Conservation (phyloP, 2,113 vertebrate species). For the Hyperoodon ampullatus region DNA sequence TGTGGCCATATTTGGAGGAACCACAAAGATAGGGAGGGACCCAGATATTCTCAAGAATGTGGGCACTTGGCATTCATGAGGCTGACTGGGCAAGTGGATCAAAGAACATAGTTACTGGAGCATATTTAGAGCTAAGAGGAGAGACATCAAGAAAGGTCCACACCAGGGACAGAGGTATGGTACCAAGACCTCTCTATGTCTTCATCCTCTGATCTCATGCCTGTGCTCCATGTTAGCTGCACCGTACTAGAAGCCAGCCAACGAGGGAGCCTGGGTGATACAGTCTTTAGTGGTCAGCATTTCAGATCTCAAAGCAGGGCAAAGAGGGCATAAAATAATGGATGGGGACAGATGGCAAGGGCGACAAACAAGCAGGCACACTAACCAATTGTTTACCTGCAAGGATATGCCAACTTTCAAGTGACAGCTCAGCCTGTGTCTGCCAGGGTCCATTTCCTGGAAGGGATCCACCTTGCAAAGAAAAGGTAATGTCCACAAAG, state of each 20-base stretch:
- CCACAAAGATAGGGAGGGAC: not conserved
- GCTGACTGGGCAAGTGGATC: not conserved
- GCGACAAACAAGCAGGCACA: not conserved
- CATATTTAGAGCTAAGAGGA: not conserved
- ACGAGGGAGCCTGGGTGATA: not conserved
- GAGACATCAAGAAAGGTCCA: not conserved
- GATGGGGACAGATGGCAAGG: fast-evolving
- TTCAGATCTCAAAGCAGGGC: not conserved
- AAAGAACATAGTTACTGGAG: not conserved
- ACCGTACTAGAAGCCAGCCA: not conserved
- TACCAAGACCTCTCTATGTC: not conserved
- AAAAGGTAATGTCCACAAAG: not conserved
- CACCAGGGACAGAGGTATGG: not conserved
- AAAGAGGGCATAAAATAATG: not conserved
- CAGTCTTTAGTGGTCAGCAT: not conserved
- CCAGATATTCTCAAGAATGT: not conserved
- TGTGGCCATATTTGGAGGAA: not conserved
- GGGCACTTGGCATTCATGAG: not conserved
- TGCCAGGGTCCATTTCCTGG: not conserved
- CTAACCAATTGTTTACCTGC: not conserved
- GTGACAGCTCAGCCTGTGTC: not conserved
- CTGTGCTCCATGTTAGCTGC: not conserved
- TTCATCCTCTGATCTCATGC: fast-evolving
- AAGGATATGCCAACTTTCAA: not conserved
- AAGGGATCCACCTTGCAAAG: not conserved